phyloP scores from a whole-genome alignment of 2,113 vertebrate genomes.

The Hippocampus guttulatus region DNA sequence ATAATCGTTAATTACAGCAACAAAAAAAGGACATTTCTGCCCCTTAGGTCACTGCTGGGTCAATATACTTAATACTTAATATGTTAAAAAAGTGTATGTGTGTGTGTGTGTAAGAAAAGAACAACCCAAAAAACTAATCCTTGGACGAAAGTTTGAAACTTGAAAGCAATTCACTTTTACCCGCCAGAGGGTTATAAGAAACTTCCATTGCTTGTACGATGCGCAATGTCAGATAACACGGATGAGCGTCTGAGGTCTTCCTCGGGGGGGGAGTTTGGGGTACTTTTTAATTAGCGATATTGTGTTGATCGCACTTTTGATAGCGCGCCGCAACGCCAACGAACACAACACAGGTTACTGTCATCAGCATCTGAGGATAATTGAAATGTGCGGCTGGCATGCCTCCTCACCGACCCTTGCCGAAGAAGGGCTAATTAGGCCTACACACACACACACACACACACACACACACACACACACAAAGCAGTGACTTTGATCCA shows the following conservation, averaged over 20 bases:
- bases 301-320: constrained; percentile 52
- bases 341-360: constrained; percentile 49
- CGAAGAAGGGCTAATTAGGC: constrained; percentile 62
- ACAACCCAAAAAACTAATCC: not conserved
- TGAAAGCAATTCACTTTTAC: not conserved
- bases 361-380: constrained; percentile 55
- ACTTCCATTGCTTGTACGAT: not conserved
- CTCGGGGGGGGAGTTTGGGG: constrained; percentile 32
- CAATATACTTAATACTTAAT: too few species aligned
- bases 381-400: constrained; percentile 64
- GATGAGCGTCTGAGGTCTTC: constrained; percentile 36
- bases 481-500: constrained; percentile 64
- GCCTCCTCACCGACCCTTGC: constrained; percentile 55
- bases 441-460: constrained; percentile 10
- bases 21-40: too few species aligned
- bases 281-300: constrained; percentile 60
- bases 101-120: not conserved
- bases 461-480: constrained; percentile 24
- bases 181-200: not conserved
- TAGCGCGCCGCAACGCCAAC: constrained; percentile 25
- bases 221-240: constrained; percentile 12
- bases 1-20: not conserved
- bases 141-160: not conserved
- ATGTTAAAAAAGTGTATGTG: too few species aligned
- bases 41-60: too few species aligned